Evolutionary conservation across 2,797 vertebrate species (phyloP).

Genomic region (Cephalopachus bancanus): DNA sequence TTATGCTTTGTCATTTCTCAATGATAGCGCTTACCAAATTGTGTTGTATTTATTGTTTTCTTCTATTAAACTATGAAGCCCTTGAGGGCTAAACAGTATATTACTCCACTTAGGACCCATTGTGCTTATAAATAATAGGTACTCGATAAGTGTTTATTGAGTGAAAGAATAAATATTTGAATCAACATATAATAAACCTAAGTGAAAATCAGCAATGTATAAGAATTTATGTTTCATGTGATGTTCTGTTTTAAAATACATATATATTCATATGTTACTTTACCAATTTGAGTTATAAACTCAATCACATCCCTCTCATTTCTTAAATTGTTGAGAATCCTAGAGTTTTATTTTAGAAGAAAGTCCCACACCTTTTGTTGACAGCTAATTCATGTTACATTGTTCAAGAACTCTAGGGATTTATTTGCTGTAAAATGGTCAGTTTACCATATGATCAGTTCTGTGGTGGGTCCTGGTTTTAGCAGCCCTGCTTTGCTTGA

Average conservation of each 20-base stretch:
- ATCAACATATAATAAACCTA: not conserved
- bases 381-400: not conserved
- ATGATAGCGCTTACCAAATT: not conserved
- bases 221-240: not conserved
- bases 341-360: not conserved
- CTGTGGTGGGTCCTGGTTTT: not conserved
- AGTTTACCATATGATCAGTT: not conserved
- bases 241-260: conserved; percentile 2
- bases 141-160: not conserved
- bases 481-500: not conserved
- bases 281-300: not conserved
- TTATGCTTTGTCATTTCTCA: conserved; percentile 3
- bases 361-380: not conserved
- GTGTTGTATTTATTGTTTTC: not conserved
- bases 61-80: not conserved
- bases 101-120: not conserved
- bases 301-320: not conserved
- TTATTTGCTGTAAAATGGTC: not conserved
- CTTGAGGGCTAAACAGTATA: not conserved
- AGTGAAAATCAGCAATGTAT: not conserved
- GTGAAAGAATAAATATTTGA: conserved; percentile 41
- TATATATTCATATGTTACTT: not conserved
- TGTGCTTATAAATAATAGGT: not conserved
- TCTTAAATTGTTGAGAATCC: not conserved
- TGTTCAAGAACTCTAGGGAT: not conserved